Conservation (phyloP, 2,888 invertebrate genomes). For the Sesamia inferens region DNA sequence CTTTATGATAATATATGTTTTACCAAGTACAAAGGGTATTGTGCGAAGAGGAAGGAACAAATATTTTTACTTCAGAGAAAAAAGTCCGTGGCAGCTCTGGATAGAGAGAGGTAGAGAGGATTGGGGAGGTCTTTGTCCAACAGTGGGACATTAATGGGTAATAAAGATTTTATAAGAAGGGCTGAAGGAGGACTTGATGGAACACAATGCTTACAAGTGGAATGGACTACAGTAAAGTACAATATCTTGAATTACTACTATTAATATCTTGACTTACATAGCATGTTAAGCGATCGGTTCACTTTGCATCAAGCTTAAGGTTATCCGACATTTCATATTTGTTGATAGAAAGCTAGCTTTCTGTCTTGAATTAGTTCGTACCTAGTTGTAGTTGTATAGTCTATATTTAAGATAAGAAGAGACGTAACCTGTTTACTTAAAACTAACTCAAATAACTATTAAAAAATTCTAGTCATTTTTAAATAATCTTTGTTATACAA, state of each 20-base stretch:
- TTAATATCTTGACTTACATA: conserved; percentile 28
- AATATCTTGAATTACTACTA: conserved; percentile 18
- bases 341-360: conserved; percentile 3
- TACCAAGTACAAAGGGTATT: conserved; percentile 5
- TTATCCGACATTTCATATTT: conserved; percentile 22
- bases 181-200: background rate
- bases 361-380: conserved; percentile 1
- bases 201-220: background rate
- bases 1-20: conserved; percentile 7
- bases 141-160: too few species aligned
- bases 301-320: conserved; percentile 31
- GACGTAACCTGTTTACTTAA: background rate
- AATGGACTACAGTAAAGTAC: background rate
- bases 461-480: background rate
- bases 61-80: background rate
- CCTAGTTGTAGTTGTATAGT: background rate
- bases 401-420: background rate
- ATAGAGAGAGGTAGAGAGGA: too few species aligned
- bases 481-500: background rate
- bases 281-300: background rate
- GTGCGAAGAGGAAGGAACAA: background rate
- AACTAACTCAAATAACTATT: background rate
- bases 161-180: background rate
- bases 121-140: too few species aligned
- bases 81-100: too few species aligned